Percentiles rank a stretch among this genome's conserved stretches.
Conservation (phyloP, 2,113 vertebrate genomes). For the Nibea coibor region DNA sequence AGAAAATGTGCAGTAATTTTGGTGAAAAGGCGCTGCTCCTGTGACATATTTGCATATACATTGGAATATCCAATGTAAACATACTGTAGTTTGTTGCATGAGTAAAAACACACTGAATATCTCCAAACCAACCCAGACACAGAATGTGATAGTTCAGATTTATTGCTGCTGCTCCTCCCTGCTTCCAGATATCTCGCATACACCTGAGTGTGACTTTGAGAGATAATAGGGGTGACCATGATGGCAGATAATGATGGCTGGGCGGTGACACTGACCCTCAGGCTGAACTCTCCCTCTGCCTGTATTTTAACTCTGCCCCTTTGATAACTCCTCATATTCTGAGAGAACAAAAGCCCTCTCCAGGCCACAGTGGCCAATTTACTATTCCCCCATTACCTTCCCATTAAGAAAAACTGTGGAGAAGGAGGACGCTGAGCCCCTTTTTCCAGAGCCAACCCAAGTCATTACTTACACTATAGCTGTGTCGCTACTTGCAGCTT, state of each 20-base stretch:
- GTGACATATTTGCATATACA: not conserved
- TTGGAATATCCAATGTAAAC: too few relatives aligned
- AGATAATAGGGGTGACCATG: not conserved
- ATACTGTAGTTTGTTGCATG: too few relatives aligned
- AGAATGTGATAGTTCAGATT: not conserved
- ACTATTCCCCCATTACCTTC: constrained; percentile 55
- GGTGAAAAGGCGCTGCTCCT: not conserved
- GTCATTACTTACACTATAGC: constrained; percentile 66
- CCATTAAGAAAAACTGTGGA: constrained; percentile 65
- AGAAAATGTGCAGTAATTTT: not conserved
- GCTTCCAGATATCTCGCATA: not conserved
- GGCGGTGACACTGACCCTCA: constrained; percentile 35
- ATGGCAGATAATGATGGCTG: constrained; percentile 27
- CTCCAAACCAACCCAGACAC: not conserved
- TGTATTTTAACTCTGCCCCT: constrained; percentile 23
- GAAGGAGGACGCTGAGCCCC: constrained; percentile 48
- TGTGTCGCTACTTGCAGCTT: constrained; percentile 57
- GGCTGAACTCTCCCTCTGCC: constrained; percentile 32
- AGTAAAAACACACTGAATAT: not conserved
- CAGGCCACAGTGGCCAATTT: constrained; percentile 53
- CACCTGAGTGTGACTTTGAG: constrained; percentile 5
- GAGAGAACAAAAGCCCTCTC: constrained; percentile 58
- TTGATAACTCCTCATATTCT: constrained; percentile 58
- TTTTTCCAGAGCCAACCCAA: constrained; percentile 45
- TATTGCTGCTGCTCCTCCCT: not conserved